Evolutionary conservation across 64 coral and sea anemone species (phyloP), one percentile per base, ranked within the genome.

Genomic region (Stichodactyla helianthus): DNA sequence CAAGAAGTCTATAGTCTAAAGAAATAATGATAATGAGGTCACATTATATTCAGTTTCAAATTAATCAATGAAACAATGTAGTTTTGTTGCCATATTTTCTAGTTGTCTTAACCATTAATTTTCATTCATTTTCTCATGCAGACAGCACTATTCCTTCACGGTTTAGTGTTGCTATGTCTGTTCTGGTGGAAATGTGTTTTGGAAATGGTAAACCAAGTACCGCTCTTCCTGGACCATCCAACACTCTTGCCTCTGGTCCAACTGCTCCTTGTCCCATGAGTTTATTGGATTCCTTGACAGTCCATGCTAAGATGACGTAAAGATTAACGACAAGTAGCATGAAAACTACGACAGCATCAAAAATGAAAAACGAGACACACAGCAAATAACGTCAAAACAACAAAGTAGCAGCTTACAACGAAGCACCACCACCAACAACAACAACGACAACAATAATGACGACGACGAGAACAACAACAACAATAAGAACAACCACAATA

Each of bases 101-200:
- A 23, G 6, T 86, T 12, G 53, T 50, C 19, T 71, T 52, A 77
- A 26, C 13, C 22, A 77, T 79, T 10, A 50, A 26, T 44, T 93
- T 25, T 13, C 31, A 15, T 12, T 67, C 62, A 5, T n/a, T 65
- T 65, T 65, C 9, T 5, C 19, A 65, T 87, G 51, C 88, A 95
- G 94, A 95, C 77, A 95, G 94, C 65, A 95, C 94, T 0, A 95
- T 91, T 35, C 87, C 94, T 53, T 85, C 92, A 9, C 79, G 67
- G 26, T 95, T 95, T 59, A 89, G 87, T 44, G 86, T 92, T 10
- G 89, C 94, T 19, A 93, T 95, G 91, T 85, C 94, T 26, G 88
- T 95, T n/a, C 62, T 95, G 19, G 94, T 95, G 15, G 94, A 98
- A 23, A 88, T 92, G 90, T 98, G 96, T 86, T 98, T 89, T 93